phyloP scores from a whole-genome alignment of 2,888 invertebrate species.

The Idaea straminata region DNA sequence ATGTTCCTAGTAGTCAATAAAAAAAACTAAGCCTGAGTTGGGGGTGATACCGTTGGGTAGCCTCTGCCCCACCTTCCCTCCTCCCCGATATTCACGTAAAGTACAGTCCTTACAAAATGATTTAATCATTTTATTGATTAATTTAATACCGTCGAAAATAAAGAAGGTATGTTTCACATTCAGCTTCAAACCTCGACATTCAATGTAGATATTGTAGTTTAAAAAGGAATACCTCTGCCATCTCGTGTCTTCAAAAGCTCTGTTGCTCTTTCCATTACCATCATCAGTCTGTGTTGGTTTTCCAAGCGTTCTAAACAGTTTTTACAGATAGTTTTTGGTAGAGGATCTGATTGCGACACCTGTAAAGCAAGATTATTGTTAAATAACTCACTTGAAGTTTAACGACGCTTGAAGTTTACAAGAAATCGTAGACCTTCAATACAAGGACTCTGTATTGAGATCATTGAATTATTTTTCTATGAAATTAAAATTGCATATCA shows the following conservation, averaged over 20 bases:
- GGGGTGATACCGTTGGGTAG: no score
- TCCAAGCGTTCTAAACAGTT: constrained; percentile 81
- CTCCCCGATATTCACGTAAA: no score
- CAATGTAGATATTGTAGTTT: background rate
- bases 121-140: no score
- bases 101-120: no score
- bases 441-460: constrained; percentile 2
- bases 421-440: constrained; percentile 6
- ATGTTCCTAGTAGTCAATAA: no score
- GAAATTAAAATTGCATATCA: constrained; percentile 1
- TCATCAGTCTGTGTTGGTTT: constrained; percentile 74
- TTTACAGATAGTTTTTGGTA: constrained; percentile 86
- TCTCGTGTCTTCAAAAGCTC: constrained; percentile 62
- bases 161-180: no score
- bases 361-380: constrained; percentile 41
- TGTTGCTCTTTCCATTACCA: constrained; percentile 71
- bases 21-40: no score
- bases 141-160: no score
- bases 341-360: constrained; percentile 82
- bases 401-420: background rate
- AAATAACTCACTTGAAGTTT: background rate
- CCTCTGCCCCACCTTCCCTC: no score
- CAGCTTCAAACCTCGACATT: background rate
- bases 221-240: constrained; percentile 20
- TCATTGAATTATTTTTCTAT: background rate